Evolutionary conservation across 2,113 vertebrate species (phyloP).

Genomic region (Azemiops feae): DNA sequence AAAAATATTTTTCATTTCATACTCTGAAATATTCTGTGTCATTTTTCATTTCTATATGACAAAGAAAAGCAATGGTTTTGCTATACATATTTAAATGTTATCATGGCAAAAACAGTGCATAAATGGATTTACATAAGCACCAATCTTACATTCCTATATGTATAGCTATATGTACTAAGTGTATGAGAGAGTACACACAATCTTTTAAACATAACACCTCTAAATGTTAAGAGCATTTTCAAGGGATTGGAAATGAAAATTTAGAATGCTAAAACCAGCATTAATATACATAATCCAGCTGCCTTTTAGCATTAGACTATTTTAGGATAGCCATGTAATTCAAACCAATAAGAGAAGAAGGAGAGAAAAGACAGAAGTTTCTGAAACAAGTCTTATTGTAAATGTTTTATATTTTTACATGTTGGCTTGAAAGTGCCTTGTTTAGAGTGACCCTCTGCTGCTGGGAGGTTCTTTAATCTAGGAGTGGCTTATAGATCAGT

Average conservation of each 20-base stretch:
- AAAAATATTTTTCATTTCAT: neutral
- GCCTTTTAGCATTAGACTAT: neutral
- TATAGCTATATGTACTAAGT: neutral
- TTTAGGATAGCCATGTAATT: neutral
- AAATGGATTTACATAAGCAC: neutral
- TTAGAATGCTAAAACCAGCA: neutral
- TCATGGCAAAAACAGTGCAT: constrained; percentile 10
- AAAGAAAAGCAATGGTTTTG: neutral
- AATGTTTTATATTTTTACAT: neutral
- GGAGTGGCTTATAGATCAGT: neutral
- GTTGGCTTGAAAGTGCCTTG: neutral
- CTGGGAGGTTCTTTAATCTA: neutral
- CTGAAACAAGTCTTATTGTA: neutral
- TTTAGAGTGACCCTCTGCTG: neutral
- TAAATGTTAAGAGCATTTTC: neutral
- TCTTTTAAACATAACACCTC: neutral
- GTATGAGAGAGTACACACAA: neutral
- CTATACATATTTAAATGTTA: neutral
- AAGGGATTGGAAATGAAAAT: neutral
- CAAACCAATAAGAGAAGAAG: neutral
- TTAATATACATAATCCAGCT: neutral
- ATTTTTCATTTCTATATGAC: neutral
- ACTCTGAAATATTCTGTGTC: neutral
- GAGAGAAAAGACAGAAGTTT: neutral
- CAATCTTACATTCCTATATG: neutral